These are phyloP conservation scores for Zaprionus lachaisei DNA, from an alignment of 1,140 invertebrate genomes.

Conservation along the genomic window DNA sequence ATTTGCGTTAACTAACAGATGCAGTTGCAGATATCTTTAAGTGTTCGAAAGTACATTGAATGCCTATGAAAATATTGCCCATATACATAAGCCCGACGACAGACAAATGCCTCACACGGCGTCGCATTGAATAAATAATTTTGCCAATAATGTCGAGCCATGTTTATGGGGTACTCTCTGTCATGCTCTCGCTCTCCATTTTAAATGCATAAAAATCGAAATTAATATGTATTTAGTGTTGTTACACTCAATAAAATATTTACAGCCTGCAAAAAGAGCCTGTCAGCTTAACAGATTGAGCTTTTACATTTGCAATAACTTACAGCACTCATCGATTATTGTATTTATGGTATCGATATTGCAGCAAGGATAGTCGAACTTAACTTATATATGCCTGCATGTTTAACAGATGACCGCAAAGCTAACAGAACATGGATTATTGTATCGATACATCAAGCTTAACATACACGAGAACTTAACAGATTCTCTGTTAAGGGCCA, in stretches of 20 bases:
- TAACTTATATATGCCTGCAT: background rate
- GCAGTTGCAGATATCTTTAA: constrained; percentile 31
- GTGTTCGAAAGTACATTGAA: constrained; percentile 40
- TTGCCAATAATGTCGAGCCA: background rate
- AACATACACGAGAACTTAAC: background rate
- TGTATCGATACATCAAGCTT: background rate
- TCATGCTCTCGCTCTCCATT: background rate
- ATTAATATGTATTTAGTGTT: background rate
- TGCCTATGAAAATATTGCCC: constrained; percentile 30
- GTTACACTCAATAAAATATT: background rate
- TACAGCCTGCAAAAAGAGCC: background rate
- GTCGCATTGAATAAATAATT: constrained; percentile 11
- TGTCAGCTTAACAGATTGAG: background rate
- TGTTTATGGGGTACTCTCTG: background rate
- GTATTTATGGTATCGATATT: background rate
- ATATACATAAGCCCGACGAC: background rate
- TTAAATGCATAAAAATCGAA: background rate
- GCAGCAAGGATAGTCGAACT: too few relatives aligned
- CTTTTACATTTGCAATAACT: background rate
- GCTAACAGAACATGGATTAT: background rate
- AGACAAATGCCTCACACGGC: constrained; percentile 24
- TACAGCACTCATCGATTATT: background rate
- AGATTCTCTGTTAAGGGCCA: background rate
- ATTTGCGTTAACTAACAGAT: constrained; percentile 24
- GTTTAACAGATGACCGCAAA: background rate